phyloP scores from a whole-genome alignment of 2,888 invertebrate genomes.

The Hirtodrosophila duncani region DNA sequence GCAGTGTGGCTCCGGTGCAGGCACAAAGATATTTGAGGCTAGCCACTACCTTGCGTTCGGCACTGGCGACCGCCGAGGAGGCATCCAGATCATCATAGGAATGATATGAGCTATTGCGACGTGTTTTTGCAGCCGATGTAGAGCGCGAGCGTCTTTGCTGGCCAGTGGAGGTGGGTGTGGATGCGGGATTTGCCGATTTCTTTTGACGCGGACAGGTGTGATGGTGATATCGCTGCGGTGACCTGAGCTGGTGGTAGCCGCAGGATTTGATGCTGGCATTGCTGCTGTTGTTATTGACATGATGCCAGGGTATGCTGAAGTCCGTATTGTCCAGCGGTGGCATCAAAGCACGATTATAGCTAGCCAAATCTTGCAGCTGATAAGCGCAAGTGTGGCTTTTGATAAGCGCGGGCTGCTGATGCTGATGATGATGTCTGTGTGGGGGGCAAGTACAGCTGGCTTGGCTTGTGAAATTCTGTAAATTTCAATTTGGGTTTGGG shows the following conservation, averaged over 20 bases:
- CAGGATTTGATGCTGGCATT: slow-evolving; percentile 44
- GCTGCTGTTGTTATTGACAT: slow-evolving; percentile 55
- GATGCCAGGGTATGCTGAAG: slow-evolving; percentile 55
- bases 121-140: slow-evolving; percentile 60
- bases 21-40: slow-evolving; percentile 76
- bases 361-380: slow-evolving; percentile 73
- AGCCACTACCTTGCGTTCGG: slow-evolving; percentile 67
- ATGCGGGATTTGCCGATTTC: slow-evolving; percentile 27
- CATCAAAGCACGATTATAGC: slow-evolving; percentile 73
- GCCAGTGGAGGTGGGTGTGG: slow-evolving; percentile 10
- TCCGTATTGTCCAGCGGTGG: slow-evolving; percentile 74
- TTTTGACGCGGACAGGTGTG: slow-evolving; percentile 58
- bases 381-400: slow-evolving; percentile 73
- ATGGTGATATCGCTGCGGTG: slow-evolving; percentile 52
- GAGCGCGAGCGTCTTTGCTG: slow-evolving; percentile 56
- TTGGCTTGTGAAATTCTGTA: slow-evolving; percentile 70
- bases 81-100: slow-evolving; percentile 72
- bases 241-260: slow-evolving; percentile 49
- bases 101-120: slow-evolving; percentile 73
- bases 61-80: slow-evolving; percentile 50
- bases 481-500: slow-evolving; percentile 14
- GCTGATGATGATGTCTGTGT: no score
- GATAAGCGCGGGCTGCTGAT: slow-evolving; percentile 49
- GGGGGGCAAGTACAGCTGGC: slow-evolving; percentile 63
- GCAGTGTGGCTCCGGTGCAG: slow-evolving; percentile 75